A percentile compares a stretch with the other conserved stretches of the same genome.
phyloP scores from a whole-genome alignment of 1,140 invertebrate species.

The Leguminivora glycinivorella region DNA sequence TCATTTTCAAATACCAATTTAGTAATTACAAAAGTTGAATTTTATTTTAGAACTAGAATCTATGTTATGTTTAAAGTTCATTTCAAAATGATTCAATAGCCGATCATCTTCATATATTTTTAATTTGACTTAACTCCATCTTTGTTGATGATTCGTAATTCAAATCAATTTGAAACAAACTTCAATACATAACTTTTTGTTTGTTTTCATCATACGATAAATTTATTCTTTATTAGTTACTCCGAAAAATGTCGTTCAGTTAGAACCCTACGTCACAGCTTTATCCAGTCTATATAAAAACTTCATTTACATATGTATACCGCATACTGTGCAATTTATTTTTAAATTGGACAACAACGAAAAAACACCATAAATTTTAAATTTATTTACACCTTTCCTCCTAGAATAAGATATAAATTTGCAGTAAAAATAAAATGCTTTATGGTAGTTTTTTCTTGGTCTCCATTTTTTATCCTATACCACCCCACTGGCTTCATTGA shows the following conservation, averaged over 20 bases:
- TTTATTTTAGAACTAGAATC: constrained; percentile 14
- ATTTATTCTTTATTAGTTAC: not conserved
- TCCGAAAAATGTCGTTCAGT: not conserved
- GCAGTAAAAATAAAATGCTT: not conserved
- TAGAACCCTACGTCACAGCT: constrained; percentile 31
- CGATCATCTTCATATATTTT: not conserved
- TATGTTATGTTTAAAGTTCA: not conserved
- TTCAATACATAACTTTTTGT: not conserved
- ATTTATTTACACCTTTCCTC: not conserved
- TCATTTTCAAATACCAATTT: constrained; percentile 4
- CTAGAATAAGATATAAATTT: not conserved
- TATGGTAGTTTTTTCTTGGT: not conserved
- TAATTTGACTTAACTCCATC: no score
- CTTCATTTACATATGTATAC: constrained; percentile 30
- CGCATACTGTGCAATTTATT: constrained; percentile 11
- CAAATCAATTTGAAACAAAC: not conserved
- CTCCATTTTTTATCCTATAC: constrained; percentile 1
- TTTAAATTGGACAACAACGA: not conserved
- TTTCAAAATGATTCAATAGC: not conserved
- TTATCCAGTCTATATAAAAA: constrained; percentile 35
- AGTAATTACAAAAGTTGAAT: constrained; percentile 13
- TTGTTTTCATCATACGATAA: not conserved
- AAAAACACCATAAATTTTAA: not conserved
- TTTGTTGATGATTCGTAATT: not conserved
- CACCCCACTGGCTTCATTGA: not conserved